Evolutionary conservation across 2,113 vertebrate species (phyloP).

Genomic region (Xenotilapia caudafasciata): DNA sequence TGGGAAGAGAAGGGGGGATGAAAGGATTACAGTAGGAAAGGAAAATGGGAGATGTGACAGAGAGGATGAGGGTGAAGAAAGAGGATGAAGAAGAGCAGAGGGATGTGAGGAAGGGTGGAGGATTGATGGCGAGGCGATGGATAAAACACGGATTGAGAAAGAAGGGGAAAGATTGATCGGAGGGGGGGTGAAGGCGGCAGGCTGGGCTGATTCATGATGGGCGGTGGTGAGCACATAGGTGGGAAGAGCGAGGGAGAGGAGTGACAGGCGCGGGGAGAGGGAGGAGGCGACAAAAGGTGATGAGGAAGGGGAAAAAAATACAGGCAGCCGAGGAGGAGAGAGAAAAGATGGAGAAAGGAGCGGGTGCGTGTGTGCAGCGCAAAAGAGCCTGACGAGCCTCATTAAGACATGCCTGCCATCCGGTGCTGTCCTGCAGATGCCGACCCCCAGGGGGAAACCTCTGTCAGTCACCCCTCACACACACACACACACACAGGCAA

Average conservation of each 20-base stretch:
- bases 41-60: background rate
- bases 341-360: background rate
- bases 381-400: constrained; percentile 48
- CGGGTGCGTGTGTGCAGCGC: background rate
- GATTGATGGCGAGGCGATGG: background rate
- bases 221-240: background rate
- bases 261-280: background rate
- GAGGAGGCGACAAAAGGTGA: background rate
- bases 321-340: background rate
- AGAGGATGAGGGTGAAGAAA: background rate
- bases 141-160: constrained; percentile 22
- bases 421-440: constrained; percentile 23
- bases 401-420: constrained; percentile 55
- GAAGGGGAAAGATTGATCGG: constrained; percentile 3
- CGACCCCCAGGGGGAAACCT: constrained; percentile 48
- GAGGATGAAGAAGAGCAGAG: background rate
- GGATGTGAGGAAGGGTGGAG: background rate
- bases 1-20: background rate
- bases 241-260: background rate
- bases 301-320: constrained; percentile 21
- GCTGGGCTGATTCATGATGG: background rate
- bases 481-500: background rate
- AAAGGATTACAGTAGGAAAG: background rate
- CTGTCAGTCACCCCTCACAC: constrained; percentile 28
- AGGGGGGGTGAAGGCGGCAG: background rate